Base-by-base conservation (phyloP, 1,140 invertebrate genomes). In the Meloidogyne hapla region DNA sequence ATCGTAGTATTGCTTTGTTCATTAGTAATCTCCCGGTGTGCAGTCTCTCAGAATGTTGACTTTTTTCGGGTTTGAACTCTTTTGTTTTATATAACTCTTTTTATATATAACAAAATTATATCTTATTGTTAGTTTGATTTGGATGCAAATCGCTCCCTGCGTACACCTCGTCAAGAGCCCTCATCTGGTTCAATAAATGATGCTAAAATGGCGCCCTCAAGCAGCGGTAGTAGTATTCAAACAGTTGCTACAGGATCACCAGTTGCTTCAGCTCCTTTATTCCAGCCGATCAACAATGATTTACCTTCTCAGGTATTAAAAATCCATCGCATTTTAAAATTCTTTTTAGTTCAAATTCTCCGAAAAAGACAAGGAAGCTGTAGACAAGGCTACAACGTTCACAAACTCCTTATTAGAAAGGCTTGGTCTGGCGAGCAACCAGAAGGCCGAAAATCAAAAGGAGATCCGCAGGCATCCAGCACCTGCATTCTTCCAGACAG, bases 391-490 rank as follows among this genome's bases (percentile, higher is more conserved):
- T 26, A 69, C 80, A 23, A 66, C 33, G 9, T 74, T 80, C 21
- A 76, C 80, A 12, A 82, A 79, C 40, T 68, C 56, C 12, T 69
- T 84, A 42, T 48, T 84, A 8, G 83, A 83, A 68, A 42, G 79
- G 13, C 75, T 83, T 21, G 82, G 82, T 6, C 38, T 84, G 15
- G 38, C 64, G 21, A 67, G 77, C n/a, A 75, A 77, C 28, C 74
- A 70, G n/a, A 45, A 79, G 2, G 9, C 21, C 10, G 26, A 73
- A n/a, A 42, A 73, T 10, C 71, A 73, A 38, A 66, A 77, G 25
- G 81, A 83, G 45, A 68, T 83, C 21, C 77, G 81, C 2, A 40
- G 81, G 8, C 77, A 76, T 40, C 82, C 74, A n/a, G 84, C 80
- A 15, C 69, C 82, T 21, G 70, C 77, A 26, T 69, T 77, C 42